Evolutionary conservation across 2,797 vertebrate species (phyloP).

Genomic region (Cyprinodon diabolis): DNA sequence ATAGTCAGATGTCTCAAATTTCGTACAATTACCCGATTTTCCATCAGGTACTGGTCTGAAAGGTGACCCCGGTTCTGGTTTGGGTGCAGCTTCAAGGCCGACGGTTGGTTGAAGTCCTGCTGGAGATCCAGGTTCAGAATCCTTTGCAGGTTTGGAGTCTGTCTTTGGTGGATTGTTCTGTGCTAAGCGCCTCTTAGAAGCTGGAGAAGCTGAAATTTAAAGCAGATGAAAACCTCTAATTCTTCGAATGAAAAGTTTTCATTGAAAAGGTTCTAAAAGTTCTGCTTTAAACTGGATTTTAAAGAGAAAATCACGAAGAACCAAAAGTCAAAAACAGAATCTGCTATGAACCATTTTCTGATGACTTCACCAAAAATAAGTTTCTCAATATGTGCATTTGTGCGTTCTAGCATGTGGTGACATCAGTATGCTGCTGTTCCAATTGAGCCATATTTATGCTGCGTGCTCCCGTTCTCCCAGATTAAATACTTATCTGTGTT

Average conservation of each 20-base stretch:
- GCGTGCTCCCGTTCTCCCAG: too few species aligned
- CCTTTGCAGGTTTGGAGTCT: constrained; percentile 1
- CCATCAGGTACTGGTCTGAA: constrained; percentile 10
- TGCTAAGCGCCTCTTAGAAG: constrained; percentile 23
- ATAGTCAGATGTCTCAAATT: neutral
- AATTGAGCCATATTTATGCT: too few species aligned
- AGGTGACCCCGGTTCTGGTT: constrained; percentile 1
- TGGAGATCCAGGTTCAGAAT: constrained; percentile 1
- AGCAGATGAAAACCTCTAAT: too few species aligned
- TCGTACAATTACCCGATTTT: constrained; percentile 31
- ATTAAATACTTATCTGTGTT: too few species aligned
- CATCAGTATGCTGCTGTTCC: too few species aligned
- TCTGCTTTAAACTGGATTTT: too few species aligned
- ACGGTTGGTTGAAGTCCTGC: constrained; percentile 6
- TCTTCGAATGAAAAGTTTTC: too few species aligned
- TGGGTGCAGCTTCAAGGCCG: neutral
- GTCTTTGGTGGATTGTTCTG: constrained; percentile 11
- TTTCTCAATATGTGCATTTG: too few species aligned
- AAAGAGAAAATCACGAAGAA: too few species aligned
- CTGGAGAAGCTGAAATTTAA: constrained; percentile 9
- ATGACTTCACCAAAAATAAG: neutral
- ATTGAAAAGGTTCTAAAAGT: too few species aligned
- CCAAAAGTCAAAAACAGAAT: too few species aligned
- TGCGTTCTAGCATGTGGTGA: too few species aligned
- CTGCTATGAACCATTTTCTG: neutral